phyloP scores from a whole-genome alignment of 2,113 vertebrate genomes.

The Gymnarchus niloticus region DNA sequence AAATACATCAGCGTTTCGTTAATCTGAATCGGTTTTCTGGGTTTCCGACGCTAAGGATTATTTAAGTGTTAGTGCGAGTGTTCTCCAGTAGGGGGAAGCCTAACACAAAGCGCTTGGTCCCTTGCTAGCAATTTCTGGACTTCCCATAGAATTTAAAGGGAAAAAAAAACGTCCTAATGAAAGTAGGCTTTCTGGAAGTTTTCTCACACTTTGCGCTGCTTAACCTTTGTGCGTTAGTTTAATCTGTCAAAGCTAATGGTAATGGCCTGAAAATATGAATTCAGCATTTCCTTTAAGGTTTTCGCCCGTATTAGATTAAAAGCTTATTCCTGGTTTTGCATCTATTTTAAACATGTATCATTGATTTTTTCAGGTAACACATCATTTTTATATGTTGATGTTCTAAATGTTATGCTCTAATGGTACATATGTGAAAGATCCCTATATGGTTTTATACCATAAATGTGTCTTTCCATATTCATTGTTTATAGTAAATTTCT shows the following conservation, averaged over 20 bases:
- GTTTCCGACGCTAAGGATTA: too few relatives aligned
- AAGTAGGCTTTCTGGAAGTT: background rate
- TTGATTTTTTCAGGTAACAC: too few relatives aligned
- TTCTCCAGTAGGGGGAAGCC: constrained; percentile 1
- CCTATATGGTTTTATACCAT: background rate
- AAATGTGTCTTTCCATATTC: background rate
- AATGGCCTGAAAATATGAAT: too few relatives aligned
- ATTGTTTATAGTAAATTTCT: background rate
- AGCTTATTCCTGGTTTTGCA: too few relatives aligned
- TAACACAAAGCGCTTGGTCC: too few relatives aligned
- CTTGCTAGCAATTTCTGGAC: background rate
- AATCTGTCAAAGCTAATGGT: background rate
- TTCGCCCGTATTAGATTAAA: too few relatives aligned
- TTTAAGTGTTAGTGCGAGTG: background rate
- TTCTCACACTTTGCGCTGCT: background rate
- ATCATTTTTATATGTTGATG: background rate
- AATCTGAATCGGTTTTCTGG: too few relatives aligned
- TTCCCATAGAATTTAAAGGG: background rate
- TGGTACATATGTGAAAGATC: background rate
- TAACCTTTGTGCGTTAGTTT: background rate
- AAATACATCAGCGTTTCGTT: too few relatives aligned
- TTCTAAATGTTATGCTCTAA: too few relatives aligned
- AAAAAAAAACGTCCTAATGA: background rate
- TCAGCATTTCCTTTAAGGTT: too few relatives aligned
- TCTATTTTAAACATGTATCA: too few relatives aligned